A percentile compares a stretch with the other conserved stretches of the same genome.
phyloP scores from a whole-genome alignment of 1,140 invertebrate species.

The Heterodera schachtii region DNA sequence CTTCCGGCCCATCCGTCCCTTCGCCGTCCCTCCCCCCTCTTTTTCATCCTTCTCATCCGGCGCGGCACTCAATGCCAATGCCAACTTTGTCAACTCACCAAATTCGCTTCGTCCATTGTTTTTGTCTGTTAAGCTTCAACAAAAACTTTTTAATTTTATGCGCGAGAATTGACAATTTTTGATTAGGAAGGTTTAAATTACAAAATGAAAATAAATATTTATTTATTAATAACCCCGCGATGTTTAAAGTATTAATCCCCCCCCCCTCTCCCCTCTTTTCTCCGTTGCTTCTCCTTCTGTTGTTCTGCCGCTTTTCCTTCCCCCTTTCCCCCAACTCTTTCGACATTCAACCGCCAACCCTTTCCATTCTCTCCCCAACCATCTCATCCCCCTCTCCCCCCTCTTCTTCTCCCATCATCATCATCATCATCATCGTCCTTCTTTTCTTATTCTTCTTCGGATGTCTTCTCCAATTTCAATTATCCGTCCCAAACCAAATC shows the following conservation, averaged over 20 bases:
- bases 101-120: neutral
- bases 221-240: too few relatives aligned
- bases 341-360: neutral
- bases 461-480: constrained; percentile 3
- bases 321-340: neutral
- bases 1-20: neutral
- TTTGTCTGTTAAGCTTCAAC: neutral
- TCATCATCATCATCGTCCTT: neutral
- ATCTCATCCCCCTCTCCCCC: too few relatives aligned
- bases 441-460: neutral
- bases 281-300: too few relatives aligned
- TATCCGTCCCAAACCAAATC: neutral
- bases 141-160: too few relatives aligned
- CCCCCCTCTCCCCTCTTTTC: too few relatives aligned
- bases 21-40: neutral
- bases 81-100: neutral
- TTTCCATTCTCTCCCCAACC: neutral
- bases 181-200: too few relatives aligned
- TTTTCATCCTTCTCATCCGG: neutral
- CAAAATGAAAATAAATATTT: too few relatives aligned
- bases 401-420: neutral
- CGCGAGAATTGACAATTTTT: too few relatives aligned
- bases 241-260: neutral
- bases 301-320: too few relatives aligned
- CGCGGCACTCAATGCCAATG: neutral